Conservation (phyloP, 2,888 invertebrate species). For the Lithophane semibrunnea region DNA sequence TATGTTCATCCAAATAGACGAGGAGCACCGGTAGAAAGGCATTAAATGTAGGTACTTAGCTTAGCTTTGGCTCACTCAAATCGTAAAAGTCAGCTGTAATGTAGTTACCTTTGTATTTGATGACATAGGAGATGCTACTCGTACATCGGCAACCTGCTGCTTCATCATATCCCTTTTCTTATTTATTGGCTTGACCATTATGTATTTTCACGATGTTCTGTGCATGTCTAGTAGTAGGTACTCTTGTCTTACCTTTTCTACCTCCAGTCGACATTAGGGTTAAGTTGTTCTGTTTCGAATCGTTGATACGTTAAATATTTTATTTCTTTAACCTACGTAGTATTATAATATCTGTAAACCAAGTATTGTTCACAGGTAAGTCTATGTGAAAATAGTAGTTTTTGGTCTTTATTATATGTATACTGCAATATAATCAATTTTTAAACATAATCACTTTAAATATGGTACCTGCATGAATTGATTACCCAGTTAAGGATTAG, state of each 20-base stretch:
- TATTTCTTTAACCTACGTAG: not conserved
- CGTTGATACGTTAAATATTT: not conserved
- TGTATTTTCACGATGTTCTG: no score
- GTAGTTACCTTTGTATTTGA: not conserved
- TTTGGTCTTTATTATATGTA: not conserved
- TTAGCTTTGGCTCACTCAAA: constrained; percentile 1
- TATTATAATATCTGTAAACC: no score
- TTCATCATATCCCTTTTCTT: constrained; percentile 5
- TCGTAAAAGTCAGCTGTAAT: constrained; percentile 15
- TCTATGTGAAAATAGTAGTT: no score
- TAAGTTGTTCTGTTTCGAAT: not conserved
- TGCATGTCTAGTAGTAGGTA: no score
- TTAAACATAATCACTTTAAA: constrained; percentile 1
- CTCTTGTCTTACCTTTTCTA: no score
- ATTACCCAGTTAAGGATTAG: constrained; percentile 20
- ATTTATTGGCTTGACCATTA: not conserved
- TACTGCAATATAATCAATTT: not conserved
- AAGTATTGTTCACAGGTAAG: no score
- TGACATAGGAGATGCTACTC: not conserved
- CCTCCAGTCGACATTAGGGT: not conserved
- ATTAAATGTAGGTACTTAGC: constrained; percentile 9
- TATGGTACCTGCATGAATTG: constrained; percentile 15
- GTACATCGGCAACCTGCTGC: not conserved
- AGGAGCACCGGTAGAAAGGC: constrained; percentile 3
- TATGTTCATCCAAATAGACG: not conserved